These are phyloP conservation scores for Crematogaster levior DNA, from an alignment of 2,888 invertebrate species.

Conservation along the genomic window DNA sequence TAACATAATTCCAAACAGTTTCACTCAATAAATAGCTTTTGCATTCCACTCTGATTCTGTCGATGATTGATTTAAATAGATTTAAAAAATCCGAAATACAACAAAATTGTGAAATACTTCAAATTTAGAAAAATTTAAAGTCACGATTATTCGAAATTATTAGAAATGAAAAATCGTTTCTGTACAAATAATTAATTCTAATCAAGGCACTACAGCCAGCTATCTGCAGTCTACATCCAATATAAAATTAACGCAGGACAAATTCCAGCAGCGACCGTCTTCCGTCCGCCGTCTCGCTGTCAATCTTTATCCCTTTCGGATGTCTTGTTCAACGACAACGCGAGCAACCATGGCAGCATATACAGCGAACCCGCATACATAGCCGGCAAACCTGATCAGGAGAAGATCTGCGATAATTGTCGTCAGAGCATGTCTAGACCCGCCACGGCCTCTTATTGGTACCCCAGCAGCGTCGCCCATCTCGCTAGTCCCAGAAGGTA, in stretches of 20 bases:
- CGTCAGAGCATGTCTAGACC: conserved; percentile 90
- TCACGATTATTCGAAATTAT: background rate
- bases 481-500: conserved; percentile 89
- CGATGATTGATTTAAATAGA: background rate
- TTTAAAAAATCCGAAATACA: background rate
- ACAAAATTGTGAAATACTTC: background rate
- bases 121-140: background rate
- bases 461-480: conserved; percentile 86
- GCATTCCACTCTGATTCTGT: background rate
- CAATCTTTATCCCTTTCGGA: conserved; percentile 91
- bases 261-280: conserved; percentile 82
- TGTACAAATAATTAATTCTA: background rate
- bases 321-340: conserved; percentile 89
- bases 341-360: conserved; percentile 92
- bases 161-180: background rate
- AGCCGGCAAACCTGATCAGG: conserved; percentile 86
- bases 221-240: conserved; percentile 59
- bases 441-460: conserved; percentile 89
- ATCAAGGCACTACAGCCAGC: conserved; percentile 22
- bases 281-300: conserved; percentile 88
- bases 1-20: background rate
- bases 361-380: conserved; percentile 94
- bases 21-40: background rate
- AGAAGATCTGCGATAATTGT: conserved; percentile 92
- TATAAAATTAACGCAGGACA: conserved; percentile 78